Evolutionary conservation across 2,797 vertebrate genomes (phyloP).

Genomic region (Enteromius radiatus): DNA sequence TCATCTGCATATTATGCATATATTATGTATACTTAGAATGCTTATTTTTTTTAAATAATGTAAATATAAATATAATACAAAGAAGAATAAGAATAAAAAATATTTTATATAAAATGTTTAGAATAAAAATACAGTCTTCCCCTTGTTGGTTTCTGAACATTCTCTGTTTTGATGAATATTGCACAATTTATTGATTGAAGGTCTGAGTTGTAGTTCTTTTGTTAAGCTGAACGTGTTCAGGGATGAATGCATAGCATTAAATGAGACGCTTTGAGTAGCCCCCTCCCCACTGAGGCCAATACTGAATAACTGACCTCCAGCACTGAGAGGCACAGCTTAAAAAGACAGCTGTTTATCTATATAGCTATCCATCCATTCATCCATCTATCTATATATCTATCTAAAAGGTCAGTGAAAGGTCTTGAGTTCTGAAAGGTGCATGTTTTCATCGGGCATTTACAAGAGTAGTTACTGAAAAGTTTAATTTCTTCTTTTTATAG

Average conservation of each 20-base stretch:
- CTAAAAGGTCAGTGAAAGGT: not conserved
- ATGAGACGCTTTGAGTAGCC: conserved; percentile 50
- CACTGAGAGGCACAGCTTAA: conserved; percentile 58
- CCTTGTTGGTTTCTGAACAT: not conserved
- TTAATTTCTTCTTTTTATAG: conserved; percentile 66
- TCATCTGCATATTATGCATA: not conserved
- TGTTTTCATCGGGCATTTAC: not conserved
- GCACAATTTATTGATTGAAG: conserved; percentile 47
- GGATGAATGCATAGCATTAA: conserved; percentile 63
- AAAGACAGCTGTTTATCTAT: conserved; percentile 11
- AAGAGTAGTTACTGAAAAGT: not conserved
- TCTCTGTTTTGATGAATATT: conserved; percentile 46
- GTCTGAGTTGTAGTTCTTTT: conserved; percentile 59
- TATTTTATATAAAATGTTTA: not conserved
- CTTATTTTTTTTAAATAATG: not conserved
- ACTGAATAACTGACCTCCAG: conserved; percentile 54
- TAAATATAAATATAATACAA: not conserved
- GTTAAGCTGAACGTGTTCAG: conserved; percentile 57
- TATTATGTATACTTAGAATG: not conserved
- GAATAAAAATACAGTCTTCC: conserved; percentile 5
- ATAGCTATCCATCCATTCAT: too few relatives aligned
- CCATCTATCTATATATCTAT: too few relatives aligned
- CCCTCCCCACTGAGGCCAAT: conserved; percentile 52
- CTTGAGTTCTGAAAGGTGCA: not conserved
- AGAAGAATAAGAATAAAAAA: not conserved